These are phyloP conservation scores for Dreissena rostriformis DNA, from an alignment of 1,140 invertebrate species.

Conservation along the genomic window DNA sequence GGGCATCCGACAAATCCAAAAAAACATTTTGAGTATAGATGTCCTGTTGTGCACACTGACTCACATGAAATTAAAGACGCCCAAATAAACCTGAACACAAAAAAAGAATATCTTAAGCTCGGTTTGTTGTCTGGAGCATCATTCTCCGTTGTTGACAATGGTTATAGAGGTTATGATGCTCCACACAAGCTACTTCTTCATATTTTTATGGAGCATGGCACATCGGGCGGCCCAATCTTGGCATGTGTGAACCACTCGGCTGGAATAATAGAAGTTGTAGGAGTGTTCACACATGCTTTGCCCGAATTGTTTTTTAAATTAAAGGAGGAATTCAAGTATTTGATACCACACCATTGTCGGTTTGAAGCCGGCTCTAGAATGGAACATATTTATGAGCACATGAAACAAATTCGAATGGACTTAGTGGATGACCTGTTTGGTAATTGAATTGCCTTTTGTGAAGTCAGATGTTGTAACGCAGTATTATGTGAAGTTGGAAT, in stretches of 20 bases:
- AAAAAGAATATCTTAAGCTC: background rate
- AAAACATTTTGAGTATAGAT: background rate
- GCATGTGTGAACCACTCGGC: background rate
- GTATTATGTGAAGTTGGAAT: too few relatives aligned
- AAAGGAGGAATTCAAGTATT: background rate
- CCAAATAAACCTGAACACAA: background rate
- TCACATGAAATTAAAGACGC: background rate
- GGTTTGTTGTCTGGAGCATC: background rate
- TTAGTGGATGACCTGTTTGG: background rate
- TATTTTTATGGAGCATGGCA: background rate
- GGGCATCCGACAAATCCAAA: background rate
- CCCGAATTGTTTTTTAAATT: background rate
- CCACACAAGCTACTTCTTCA: background rate
- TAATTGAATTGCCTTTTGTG: too few relatives aligned
- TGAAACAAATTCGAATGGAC: background rate
- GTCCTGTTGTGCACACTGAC: background rate
- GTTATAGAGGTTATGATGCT: background rate
- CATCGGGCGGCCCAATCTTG: background rate
- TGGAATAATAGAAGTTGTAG: background rate
- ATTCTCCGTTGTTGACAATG: background rate
- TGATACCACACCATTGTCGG: background rate
- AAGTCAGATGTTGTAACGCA: too few relatives aligned
- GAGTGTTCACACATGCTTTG: background rate
- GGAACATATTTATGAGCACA: background rate
- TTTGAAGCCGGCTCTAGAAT: background rate